Conservation (phyloP, 2,888 invertebrate genomes). For the Drosophila kanekoi region DNA sequence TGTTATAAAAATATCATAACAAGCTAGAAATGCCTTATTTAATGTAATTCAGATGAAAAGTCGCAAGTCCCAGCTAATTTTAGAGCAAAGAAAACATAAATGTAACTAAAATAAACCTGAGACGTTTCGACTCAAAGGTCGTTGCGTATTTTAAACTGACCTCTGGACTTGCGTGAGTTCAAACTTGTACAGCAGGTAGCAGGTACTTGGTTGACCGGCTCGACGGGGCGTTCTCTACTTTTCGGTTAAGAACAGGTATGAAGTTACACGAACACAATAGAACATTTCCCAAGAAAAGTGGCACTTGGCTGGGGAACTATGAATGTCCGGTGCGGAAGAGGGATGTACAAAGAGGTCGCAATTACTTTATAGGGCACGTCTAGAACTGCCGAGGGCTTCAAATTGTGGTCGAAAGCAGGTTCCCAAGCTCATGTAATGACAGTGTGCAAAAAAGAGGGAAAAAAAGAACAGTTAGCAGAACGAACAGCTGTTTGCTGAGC, state of each 20-base stretch:
- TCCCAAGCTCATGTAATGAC: not conserved
- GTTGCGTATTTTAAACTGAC: conserved; percentile 20
- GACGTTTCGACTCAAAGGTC: conserved; percentile 1
- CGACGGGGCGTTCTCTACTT: conserved; percentile 12
- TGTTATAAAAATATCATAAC: conserved; percentile 1
- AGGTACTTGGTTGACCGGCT: not conserved
- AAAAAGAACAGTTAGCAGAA: not conserved
- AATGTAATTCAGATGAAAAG: not conserved
- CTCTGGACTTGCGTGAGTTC: conserved; percentile 24
- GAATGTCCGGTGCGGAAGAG: conserved; percentile 28
- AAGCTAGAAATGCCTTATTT: not conserved
- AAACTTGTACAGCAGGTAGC: conserved; percentile 35
- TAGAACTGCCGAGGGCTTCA: not conserved
- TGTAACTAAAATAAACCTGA: not conserved
- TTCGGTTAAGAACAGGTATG: conserved; percentile 31
- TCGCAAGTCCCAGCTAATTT: not conserved
- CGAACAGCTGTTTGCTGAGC: conserved; percentile 37
- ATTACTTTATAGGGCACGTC: not conserved
- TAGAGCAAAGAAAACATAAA: not conserved
- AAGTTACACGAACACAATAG: not conserved
- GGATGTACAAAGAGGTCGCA: not conserved
- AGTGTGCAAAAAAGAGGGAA: too few species aligned
- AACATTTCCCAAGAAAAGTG: conserved; percentile 19
- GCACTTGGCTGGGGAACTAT: conserved; percentile 9
- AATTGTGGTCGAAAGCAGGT: conserved; percentile 2